phyloP scores from a whole-genome alignment of 2,888 invertebrate species.

The Cantharis lateralis region DNA sequence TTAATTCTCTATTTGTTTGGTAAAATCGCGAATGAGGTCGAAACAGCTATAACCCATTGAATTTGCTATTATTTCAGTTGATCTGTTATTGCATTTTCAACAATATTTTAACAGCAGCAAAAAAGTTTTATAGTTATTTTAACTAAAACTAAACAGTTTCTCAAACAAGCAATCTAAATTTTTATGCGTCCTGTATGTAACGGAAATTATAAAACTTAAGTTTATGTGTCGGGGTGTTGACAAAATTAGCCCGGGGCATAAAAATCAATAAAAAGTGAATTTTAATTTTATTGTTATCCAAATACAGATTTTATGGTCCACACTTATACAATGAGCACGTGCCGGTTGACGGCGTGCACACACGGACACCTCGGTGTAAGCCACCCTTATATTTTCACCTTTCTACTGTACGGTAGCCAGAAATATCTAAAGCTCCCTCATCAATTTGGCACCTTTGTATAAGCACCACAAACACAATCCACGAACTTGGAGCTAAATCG shows the following conservation, averaged over 20 bases:
- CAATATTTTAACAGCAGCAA: too few relatives aligned
- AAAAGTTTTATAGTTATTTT: too few relatives aligned
- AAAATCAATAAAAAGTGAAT: neutral
- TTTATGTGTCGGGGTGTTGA: neutral
- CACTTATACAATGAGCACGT: slow-evolving; percentile 46
- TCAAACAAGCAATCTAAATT: neutral
- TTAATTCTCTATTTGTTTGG: too few relatives aligned
- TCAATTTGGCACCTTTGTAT: slow-evolving; percentile 18
- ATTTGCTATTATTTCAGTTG: too few relatives aligned
- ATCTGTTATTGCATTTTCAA: too few relatives aligned
- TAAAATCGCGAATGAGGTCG: too few relatives aligned
- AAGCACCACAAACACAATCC: slow-evolving; percentile 24
- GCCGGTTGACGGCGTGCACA: slow-evolving; percentile 52
- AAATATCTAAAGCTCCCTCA: slow-evolving; percentile 21
- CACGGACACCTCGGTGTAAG: slow-evolving; percentile 53
- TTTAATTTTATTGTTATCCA: neutral
- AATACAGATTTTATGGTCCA: slow-evolving; percentile 11
- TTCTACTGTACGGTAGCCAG: slow-evolving; percentile 12
- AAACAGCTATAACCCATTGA: too few relatives aligned
- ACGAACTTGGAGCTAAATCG: slow-evolving; percentile 30
- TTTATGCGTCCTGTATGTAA: neutral
- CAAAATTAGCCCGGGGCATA: neutral
- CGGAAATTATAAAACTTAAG: neutral
- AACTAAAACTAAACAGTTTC: neutral
- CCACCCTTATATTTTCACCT: slow-evolving; percentile 33